Base-by-base conservation (phyloP, 2,888 invertebrate genomes). In the Drosophila picticornis region DNA sequence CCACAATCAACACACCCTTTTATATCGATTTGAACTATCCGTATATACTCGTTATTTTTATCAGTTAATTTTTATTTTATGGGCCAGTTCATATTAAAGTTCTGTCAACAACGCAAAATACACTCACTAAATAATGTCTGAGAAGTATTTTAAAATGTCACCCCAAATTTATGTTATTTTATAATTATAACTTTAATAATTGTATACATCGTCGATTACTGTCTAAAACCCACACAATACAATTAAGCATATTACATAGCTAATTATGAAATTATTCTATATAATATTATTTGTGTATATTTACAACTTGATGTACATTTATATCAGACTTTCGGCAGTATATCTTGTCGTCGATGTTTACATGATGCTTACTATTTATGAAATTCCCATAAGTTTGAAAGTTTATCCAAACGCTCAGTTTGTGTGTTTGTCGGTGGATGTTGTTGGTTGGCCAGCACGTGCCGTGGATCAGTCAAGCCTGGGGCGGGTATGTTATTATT, bases 381-480 rank as follows among this genome's bases (percentile, higher is more conserved):
- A 63, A 65, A 82, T 71, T 73, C 75, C 58, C 83, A 77, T 77
- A 88, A 75, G 58, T 73, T 52, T 34, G 5, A 53, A 64, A 61
- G 64, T 58, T 73, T 64, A 46, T 31, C 51, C 38, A 25, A 57
- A 27, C 22, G 34, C 27, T 40, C 38, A 25, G 62, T 40, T 70
- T 70, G 59, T 19, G 27, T 10, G 40, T 63, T 55, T 72, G 53
- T 61, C 56, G 65, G 56, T 46, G 2, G 19, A 32, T 64, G 16
- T 40, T 65, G 31, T 65, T 57, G 38, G 31, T 69, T 61, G 51
- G 57, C 19, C 73, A 66, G 76, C 88, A 87, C 88, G 83, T 84
- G 83, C 72, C 73, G 48, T 62, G 80, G 68, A 76, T 84, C 82
- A 80, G 57, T 52, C 46, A 50, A 68, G 62, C 63, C 73, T 71